Evolutionary conservation across 2,888 invertebrate genomes (phyloP), one percentile per base, ranked within the genome.

Genomic region (Meiosimyza decipiens): DNA sequence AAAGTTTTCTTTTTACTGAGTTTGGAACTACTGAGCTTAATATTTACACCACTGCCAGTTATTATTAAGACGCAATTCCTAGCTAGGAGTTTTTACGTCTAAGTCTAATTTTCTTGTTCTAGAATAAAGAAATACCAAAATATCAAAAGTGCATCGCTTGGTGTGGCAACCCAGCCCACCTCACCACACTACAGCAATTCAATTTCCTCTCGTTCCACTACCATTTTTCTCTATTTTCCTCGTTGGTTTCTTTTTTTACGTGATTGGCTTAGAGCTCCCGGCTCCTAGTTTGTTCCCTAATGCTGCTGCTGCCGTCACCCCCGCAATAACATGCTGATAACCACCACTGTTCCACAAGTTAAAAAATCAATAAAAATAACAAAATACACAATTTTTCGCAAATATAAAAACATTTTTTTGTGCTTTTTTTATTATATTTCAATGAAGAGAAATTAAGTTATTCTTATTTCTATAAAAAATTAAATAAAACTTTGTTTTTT

Each of bases 361-460:
- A 78, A 80, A 83, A 83, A 84, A 84, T 84, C 85, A 85, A 84
- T 85, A 85, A 76, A 79, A 83, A 82, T 78, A 84, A 80, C 81
- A 83, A 83, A 83, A 82, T 82, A 80, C 79, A 83, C 77, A 77
- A 74, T 80, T 78, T 80, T 77, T 75, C 77, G 73, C 74, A 74
- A 68, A 71, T 50, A 60, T 33, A 33, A 22, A 66, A 49, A 49
- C 62, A 74, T 76, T 74, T 55, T 59, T 49, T 71, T 71, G 49
- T 60, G 69, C 40, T 18, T 69, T 40, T 59, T 49, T 49, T 64
- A 15, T 70, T 55, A 63, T 22, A 59, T 66, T 81, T 77, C 73
- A 82, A 82, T 77, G 82, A 68, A n/a, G 9, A 22, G 9, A 49
- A 64, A 73, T 76, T 73, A 52, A 51, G 22, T 71, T 71, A 51